Evolutionary conservation across 2,888 invertebrate genomes (phyloP).

Genomic region (Shargacucullia verbasci): DNA sequence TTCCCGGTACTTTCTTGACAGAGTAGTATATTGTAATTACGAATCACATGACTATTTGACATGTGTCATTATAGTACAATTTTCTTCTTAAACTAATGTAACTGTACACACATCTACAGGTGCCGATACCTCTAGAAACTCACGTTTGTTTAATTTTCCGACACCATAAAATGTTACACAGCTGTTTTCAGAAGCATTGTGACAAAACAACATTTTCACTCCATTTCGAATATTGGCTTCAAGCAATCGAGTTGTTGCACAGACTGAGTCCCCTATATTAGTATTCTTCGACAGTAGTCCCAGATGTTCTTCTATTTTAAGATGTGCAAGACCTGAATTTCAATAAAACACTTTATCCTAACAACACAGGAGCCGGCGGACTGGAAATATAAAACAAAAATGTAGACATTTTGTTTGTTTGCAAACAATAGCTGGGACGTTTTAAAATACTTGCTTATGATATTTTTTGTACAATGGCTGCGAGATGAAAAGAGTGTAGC

Average conservation of each 20-base stretch:
- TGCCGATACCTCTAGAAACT: too few species aligned
- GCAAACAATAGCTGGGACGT: conserved; percentile 39
- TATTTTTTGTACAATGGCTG: conserved; percentile 43
- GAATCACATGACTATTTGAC: too few species aligned
- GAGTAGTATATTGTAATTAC: too few species aligned
- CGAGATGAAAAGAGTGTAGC: conserved; percentile 40
- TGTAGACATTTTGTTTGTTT: conserved; percentile 36
- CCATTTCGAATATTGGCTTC: conserved; percentile 26
- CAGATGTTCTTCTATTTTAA: conserved; percentile 49
- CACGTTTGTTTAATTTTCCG: too few species aligned
- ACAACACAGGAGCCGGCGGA: conserved; percentile 28
- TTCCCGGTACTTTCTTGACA: too few species aligned
- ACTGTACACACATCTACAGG: too few species aligned
- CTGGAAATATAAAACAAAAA: conserved; percentile 40
- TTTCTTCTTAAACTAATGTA: too few species aligned
- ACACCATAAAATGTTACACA: too few species aligned
- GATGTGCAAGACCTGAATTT: conserved; percentile 53
- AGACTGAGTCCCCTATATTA: conserved; percentile 38
- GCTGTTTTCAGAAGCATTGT: not conserved
- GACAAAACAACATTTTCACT: conserved; percentile 7
- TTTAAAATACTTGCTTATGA: conserved; percentile 41
- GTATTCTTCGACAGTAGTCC: conserved; percentile 37
- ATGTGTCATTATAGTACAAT: too few species aligned
- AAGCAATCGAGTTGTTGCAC: conserved; percentile 40
- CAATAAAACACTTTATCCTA: conserved; percentile 50